These are phyloP conservation scores for Ciconia boyciana DNA, from an alignment of 2,113 vertebrate genomes.

Conservation along the genomic window DNA sequence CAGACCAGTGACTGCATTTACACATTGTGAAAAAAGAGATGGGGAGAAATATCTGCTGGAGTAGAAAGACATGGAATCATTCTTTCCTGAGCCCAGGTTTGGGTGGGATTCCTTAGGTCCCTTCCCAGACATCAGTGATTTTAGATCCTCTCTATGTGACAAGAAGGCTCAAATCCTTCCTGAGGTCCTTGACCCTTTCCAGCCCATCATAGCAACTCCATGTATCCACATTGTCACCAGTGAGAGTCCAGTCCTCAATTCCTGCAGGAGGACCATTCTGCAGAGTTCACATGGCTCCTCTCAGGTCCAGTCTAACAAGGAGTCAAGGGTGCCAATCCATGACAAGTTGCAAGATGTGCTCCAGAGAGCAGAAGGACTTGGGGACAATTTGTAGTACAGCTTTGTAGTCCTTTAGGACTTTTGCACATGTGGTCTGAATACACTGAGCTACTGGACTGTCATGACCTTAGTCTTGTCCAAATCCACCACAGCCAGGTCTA, in stretches of 20 bases:
- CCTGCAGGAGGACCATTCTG: background rate
- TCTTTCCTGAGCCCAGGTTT: background rate
- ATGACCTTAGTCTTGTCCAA: background rate
- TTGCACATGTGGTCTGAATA: accelerated
- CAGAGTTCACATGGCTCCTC: background rate
- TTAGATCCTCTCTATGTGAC: background rate
- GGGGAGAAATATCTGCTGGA: background rate
- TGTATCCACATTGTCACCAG: background rate
- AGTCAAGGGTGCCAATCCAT: accelerated
- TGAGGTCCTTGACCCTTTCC: background rate
- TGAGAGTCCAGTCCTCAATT: background rate
- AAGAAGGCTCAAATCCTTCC: background rate
- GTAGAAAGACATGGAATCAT: background rate
- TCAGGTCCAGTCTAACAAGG: background rate
- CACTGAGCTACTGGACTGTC: background rate
- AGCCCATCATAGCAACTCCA: background rate
- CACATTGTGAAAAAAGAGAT: background rate
- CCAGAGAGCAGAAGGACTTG: background rate
- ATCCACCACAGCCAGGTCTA: background rate
- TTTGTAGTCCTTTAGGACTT: background rate
- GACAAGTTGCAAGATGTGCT: background rate
- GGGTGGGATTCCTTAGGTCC: background rate
- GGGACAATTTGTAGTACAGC: background rate
- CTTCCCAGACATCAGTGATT: background rate
- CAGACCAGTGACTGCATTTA: background rate